Evolutionary conservation across 2,113 vertebrate genomes (phyloP).

Genomic region (Rhagologus leucostigma): DNA sequence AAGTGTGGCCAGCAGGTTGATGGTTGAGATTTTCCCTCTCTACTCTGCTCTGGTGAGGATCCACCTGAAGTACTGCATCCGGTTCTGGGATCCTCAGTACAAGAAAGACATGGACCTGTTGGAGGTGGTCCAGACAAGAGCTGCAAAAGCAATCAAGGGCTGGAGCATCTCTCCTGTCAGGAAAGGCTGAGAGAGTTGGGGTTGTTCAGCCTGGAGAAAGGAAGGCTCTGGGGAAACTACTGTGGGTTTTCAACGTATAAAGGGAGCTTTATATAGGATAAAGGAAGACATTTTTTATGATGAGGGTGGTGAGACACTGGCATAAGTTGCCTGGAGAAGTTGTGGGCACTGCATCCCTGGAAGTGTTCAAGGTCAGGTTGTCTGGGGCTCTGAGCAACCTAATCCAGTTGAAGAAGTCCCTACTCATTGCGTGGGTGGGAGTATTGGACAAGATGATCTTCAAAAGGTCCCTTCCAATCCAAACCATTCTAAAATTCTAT

Average conservation of each 20-base stretch:
- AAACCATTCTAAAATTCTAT: background rate
- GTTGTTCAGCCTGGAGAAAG: background rate
- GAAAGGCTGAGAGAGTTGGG: background rate
- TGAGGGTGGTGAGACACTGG: background rate
- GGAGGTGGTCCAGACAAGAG: background rate
- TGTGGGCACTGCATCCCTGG: rapidly evolving
- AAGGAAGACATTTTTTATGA: background rate
- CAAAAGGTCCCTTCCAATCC: background rate
- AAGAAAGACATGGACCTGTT: no score
- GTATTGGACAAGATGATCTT: background rate
- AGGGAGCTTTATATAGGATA: background rate
- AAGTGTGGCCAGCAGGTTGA: background rate
- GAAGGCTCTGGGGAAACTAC: background rate
- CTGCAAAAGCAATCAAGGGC: background rate
- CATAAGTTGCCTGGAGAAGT: background rate
- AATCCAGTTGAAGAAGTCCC: background rate
- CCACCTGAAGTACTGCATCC: background rate
- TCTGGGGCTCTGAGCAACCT: background rate
- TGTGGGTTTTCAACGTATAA: background rate
- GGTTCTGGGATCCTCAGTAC: background rate
- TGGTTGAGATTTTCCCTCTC: background rate
- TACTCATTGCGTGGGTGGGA: background rate
- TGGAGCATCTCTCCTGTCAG: background rate
- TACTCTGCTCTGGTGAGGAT: background rate
- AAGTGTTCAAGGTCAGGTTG: background rate